Evolutionary conservation across 2,888 invertebrate genomes (phyloP), one percentile per base, ranked within the genome.

Genomic region (Physocephala rufipes): DNA sequence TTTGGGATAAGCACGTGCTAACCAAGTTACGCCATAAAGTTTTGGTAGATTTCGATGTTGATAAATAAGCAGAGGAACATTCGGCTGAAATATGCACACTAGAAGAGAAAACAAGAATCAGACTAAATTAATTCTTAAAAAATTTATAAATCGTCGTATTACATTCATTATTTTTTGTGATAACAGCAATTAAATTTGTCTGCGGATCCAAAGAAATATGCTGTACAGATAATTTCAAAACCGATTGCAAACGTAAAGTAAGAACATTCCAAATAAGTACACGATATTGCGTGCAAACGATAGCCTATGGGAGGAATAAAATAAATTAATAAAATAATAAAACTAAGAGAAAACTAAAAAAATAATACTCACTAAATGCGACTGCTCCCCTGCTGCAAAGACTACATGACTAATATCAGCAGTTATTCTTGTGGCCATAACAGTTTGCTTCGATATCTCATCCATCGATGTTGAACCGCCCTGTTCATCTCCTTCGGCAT

Each of bases 221-320:
- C 5, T 79, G 74, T 7, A 83, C 82, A 9, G 85, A 84, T 2
- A 86, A 71, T 71, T 85, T 86, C 1, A 86, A 78, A 63, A 87
- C 88, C 89, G 92, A 91, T 47, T 87, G 85, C 75, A 93, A 84
- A 30, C 89, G 87, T 16, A 92, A 84, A 1, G 90, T 90, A 71
- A 91, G 84, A 51, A 92, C 82, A 84, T 92, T 91, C 92, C 92
- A 93, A 36, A 91, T 90, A 47, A 88, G 87, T 4, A 92, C 80
- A 73, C 89, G 87, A 19, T 86, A 80, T 5, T 86, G 80, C 0
- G 89, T 90, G 67, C 85, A 85, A 7, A 81, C 83, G n/a, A 84
- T 78, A 28, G 86, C 81, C 80, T 80, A 49, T 5, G 79, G 36
- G n/a, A 12, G 16, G 13, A 24, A 47, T 30, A 19, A n/a, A 59